These are phyloP conservation scores for Geodia barretti DNA, from an alignment of 37 sponge, comb jelly and placozoan genomes.

Conservation along the genomic window DNA sequence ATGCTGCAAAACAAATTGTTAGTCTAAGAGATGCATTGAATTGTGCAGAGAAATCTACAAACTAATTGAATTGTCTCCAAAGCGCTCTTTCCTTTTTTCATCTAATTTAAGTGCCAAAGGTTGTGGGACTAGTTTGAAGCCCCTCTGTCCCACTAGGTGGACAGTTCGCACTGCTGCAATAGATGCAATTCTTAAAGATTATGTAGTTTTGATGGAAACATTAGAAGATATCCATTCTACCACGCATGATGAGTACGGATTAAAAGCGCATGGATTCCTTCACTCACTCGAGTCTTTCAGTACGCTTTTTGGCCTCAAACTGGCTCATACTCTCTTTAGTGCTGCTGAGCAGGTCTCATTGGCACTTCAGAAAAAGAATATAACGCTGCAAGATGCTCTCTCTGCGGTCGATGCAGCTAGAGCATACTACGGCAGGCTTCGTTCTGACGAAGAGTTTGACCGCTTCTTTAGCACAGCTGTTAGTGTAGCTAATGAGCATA, in stretches of 20 bases:
- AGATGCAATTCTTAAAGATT: constrained; percentile 44
- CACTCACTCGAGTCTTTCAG: constrained; percentile 29
- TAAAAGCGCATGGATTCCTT: constrained; percentile 48
- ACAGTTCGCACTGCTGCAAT: constrained; percentile 57
- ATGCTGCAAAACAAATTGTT: constrained; percentile 26
- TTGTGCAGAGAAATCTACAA: constrained; percentile 28
- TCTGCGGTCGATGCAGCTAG: constrained; percentile 49
- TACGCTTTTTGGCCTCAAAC: constrained; percentile 44
- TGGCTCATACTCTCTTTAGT: constrained; percentile 32
- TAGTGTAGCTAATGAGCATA: constrained; percentile 8
- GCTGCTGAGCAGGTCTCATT: constrained; percentile 48
- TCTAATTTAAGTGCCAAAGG: constrained; percentile 24
- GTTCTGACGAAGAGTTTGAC: constrained; percentile 39
- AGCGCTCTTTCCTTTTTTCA: constrained; percentile 21
- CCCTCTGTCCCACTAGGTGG: constrained; percentile 62
- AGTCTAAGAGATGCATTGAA: constrained; percentile 55
- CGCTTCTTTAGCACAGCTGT: constrained; percentile 35
- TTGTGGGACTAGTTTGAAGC: constrained; percentile 20
- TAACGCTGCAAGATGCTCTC: constrained; percentile 47
- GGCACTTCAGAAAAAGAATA: constrained; percentile 31
- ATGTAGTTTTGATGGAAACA: constrained; percentile 24
- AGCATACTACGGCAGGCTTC: constrained; percentile 25
- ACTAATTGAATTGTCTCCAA: constrained; percentile 46
- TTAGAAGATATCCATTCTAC: constrained; percentile 42
- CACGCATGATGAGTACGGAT: constrained; percentile 40